A percentile compares a stretch with the other conserved stretches of the same genome.
These are phyloP conservation scores for Sisyra nigra DNA, from an alignment of 2,888 invertebrate species.

Conservation along the genomic window DNA sequence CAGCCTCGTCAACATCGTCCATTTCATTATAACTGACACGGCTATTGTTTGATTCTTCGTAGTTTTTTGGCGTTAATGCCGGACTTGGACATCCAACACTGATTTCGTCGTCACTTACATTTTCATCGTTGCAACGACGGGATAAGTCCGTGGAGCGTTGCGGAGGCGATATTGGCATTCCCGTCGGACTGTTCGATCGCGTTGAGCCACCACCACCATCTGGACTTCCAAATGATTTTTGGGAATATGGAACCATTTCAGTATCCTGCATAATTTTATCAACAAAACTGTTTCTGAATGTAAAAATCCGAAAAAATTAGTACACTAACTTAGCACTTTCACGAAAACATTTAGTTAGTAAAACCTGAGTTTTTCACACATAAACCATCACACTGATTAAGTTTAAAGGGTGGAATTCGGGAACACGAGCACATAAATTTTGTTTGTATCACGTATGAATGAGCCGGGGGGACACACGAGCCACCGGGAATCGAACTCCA, in stretches of 20 bases:
- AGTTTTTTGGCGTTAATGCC: conserved; percentile 20
- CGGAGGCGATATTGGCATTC: conserved; percentile 27
- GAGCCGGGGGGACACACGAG: too few species aligned
- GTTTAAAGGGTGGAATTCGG: too few species aligned
- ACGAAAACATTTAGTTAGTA: too few species aligned
- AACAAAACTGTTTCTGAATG: not conserved
- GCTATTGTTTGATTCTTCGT: conserved; percentile 12
- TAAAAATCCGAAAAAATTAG: not conserved
- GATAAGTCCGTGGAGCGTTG: conserved; percentile 32
- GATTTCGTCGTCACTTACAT: conserved; percentile 49
- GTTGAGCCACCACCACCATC: conserved; percentile 21
- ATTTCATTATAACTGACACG: conserved; percentile 16
- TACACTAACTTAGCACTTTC: too few species aligned
- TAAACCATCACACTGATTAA: too few species aligned
- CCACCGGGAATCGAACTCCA: not conserved
- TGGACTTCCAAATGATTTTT: conserved; percentile 24
- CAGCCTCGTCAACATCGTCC: conserved; percentile 18
- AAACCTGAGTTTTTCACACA: too few species aligned
- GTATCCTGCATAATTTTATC: conserved; percentile 25
- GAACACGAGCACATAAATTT: too few species aligned
- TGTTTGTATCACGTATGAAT: too few species aligned
- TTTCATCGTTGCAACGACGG: conserved; percentile 26
- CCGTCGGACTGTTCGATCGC: conserved; percentile 30
- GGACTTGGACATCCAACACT: conserved; percentile 62
- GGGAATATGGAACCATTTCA: conserved; percentile 16